Evolutionary conservation across 92 coral and sea anemone species (phyloP).

Genomic region (Palythoa caribaeorum): DNA sequence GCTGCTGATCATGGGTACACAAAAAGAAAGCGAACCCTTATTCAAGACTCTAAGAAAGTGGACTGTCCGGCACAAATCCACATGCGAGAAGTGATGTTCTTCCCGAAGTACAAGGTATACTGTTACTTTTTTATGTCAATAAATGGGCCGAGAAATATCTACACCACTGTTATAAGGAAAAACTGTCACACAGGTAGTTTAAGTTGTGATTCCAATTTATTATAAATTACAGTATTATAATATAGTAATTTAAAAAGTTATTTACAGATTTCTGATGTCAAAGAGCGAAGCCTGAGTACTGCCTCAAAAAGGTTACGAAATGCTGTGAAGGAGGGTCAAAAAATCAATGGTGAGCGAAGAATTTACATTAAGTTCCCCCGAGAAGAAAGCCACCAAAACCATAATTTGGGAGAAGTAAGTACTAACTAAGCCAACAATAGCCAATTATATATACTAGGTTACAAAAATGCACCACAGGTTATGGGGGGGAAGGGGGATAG

Average conservation of each 20-base stretch:
- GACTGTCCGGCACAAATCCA: constrained; percentile 58
- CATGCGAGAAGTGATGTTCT: constrained; percentile 53
- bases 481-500: no score
- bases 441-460: no score
- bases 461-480: no score
- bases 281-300: constrained; percentile 2
- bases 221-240: neutral
- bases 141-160: neutral
- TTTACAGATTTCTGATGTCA: constrained; percentile 21
- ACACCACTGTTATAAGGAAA: neutral
- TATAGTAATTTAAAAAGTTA: neutral
- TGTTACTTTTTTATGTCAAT: neutral
- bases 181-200: neutral
- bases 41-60: constrained; percentile 55
- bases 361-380: constrained; percentile 22
- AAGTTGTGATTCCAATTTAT: neutral
- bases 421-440: neutral
- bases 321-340: constrained; percentile 4
- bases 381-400: constrained; percentile 14
- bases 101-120: constrained; percentile 52
- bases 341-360: constrained; percentile 16
- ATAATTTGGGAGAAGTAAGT: constrained; percentile 34
- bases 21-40: constrained; percentile 21
- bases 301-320: constrained; percentile 5
- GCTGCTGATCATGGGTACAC: constrained; percentile 45